These are phyloP conservation scores for Rhyzopertha dominica DNA, from an alignment of 1,140 invertebrate species.

Conservation along the genomic window DNA sequence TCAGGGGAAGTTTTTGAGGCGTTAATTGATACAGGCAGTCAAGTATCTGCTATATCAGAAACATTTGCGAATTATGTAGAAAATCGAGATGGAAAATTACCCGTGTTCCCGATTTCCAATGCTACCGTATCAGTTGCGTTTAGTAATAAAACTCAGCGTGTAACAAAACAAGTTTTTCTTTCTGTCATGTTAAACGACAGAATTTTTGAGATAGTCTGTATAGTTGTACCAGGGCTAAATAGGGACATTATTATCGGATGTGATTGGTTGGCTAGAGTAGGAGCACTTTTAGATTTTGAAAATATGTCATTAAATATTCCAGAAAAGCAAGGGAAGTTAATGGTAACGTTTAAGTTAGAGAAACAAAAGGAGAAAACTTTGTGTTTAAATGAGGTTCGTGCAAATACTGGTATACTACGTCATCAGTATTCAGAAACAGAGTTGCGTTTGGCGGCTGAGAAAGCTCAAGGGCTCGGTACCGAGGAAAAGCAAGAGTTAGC, in stretches of 20 bases:
- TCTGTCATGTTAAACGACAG: neutral
- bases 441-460: too few species aligned
- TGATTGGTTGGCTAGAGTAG: conserved; percentile 26
- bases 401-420: too few species aligned
- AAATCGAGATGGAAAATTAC: conserved; percentile 10
- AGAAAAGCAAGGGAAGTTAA: too few species aligned
- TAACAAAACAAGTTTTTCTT: conserved; percentile 19
- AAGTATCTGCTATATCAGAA: conserved; percentile 31
- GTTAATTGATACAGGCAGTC: conserved; percentile 26
- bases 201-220: conserved; percentile 9
- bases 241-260: conserved; percentile 24
- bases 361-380: too few species aligned
- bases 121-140: conserved; percentile 21
- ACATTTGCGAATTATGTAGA: conserved; percentile 16
- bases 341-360: too few species aligned
- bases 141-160: conserved; percentile 21
- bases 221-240: conserved; percentile 25
- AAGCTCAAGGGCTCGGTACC: too few species aligned
- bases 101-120: conserved; percentile 21
- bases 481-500: too few species aligned
- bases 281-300: conserved; percentile 15
- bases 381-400: too few species aligned
- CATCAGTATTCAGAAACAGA: too few species aligned
- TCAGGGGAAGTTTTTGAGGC: too few species aligned
- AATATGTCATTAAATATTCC: too few species aligned